phyloP scores from a whole-genome alignment of 2,888 invertebrate genomes.

The Iselma pallidipennis region DNA sequence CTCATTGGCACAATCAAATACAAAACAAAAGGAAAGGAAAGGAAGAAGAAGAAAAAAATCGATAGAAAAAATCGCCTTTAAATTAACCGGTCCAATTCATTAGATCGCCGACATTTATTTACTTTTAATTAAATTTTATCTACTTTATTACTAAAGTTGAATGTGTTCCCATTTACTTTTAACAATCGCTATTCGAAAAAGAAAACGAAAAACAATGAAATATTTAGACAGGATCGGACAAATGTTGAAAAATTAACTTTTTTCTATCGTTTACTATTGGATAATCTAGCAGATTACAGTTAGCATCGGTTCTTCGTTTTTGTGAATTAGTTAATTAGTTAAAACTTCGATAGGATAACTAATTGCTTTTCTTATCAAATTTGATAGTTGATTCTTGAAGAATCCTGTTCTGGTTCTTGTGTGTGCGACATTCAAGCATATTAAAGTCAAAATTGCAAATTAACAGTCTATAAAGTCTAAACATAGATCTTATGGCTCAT shows the following conservation, averaged over 20 bases:
- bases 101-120: conserved; percentile 44
- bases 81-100: conserved; percentile 46
- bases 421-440: conserved; percentile 4
- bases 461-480: conserved; percentile 37
- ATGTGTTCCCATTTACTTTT: conserved; percentile 41
- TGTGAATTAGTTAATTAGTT: too few relatives aligned
- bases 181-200: conserved; percentile 30
- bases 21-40: conserved; percentile 21
- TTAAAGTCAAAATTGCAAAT: conserved; percentile 27
- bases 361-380: too few relatives aligned
- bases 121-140: conserved; percentile 49
- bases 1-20: not conserved
- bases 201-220: conserved; percentile 36
- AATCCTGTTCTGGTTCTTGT: too few relatives aligned
- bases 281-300: too few relatives aligned
- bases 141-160: conserved; percentile 38
- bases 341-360: too few relatives aligned
- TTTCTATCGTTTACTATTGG: conserved; percentile 20
- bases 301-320: too few relatives aligned
- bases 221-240: conserved; percentile 29
- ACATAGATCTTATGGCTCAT: conserved; percentile 35
- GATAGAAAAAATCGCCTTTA: conserved; percentile 36
- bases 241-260: conserved; percentile 27
- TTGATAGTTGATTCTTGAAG: too few relatives aligned
- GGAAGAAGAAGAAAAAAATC: too few relatives aligned